Percentiles rank a stretch among this genome's conserved stretches.
Evolutionary conservation across 2,888 invertebrate species (phyloP).

Genomic region (Hyalella azteca): DNA sequence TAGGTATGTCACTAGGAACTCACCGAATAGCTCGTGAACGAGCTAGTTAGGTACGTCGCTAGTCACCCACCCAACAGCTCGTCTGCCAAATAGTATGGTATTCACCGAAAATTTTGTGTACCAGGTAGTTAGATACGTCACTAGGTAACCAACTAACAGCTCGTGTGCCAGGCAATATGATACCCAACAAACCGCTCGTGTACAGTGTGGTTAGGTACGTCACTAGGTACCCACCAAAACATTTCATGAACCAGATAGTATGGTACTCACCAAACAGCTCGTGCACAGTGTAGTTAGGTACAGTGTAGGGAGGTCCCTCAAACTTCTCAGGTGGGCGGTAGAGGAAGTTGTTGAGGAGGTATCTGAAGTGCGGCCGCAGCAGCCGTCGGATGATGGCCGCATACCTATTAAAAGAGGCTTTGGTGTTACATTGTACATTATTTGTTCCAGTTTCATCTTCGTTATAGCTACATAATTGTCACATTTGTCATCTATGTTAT

Average conservation of each 20-base stretch:
- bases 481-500: too few species aligned
- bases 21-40: too few species aligned
- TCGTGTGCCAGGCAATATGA: too few species aligned
- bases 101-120: constrained; percentile 34
- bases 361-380: constrained; percentile 16
- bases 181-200: too few species aligned
- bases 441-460: too few species aligned
- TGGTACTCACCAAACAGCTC: constrained; percentile 16
- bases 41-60: too few species aligned
- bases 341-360: constrained; percentile 3
- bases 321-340: constrained; percentile 28
- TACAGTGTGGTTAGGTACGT: too few species aligned
- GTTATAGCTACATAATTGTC: too few species aligned
- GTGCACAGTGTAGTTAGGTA: constrained; percentile 8
- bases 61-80: too few species aligned
- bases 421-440: background rate
- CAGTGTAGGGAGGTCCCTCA: constrained; percentile 12
- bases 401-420: background rate
- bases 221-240: too few species aligned
- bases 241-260: background rate
- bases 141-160: too few species aligned
- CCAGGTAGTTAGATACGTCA: too few species aligned
- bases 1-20: background rate
- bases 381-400: constrained; percentile 3
- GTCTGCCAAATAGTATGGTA: background rate